Percentiles rank a stretch among this genome's conserved stretches.
These are phyloP conservation scores for Drosophila melanosoma DNA, from an alignment of 2,888 invertebrate genomes.

Conservation along the genomic window DNA sequence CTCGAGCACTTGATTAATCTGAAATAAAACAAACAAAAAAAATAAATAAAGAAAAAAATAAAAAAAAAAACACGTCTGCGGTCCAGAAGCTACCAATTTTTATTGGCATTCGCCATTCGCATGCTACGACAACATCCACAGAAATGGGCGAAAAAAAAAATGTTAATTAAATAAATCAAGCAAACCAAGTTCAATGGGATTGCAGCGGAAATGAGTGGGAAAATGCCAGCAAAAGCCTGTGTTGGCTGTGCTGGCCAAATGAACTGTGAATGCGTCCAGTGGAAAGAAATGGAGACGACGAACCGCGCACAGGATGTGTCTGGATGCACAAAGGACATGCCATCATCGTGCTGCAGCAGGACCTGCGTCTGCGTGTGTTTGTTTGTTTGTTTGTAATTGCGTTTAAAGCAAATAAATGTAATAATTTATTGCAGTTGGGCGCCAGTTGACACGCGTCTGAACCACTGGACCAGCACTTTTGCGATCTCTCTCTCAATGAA, in stretches of 20 bases:
- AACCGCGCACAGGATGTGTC: conserved; percentile 24
- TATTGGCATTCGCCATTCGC: conserved; percentile 43
- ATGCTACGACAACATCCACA: background rate
- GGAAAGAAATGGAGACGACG: conserved; percentile 39
- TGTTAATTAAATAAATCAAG: conserved; percentile 80
- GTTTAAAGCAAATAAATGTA: conserved; percentile 77
- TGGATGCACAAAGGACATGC: conserved; percentile 62
- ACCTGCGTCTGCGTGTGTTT: conserved; percentile 37
- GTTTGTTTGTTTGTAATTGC: conserved; percentile 72
- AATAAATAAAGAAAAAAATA: background rate
- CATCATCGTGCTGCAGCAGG: conserved; percentile 5
- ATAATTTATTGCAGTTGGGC: conserved; percentile 77
- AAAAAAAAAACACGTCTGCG: conserved; percentile 29
- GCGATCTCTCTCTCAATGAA: conserved; percentile 37
- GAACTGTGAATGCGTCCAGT: conserved; percentile 64
- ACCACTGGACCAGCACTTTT: conserved; percentile 34
- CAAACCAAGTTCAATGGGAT: conserved; percentile 79
- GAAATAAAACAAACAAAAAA: conserved; percentile 20
- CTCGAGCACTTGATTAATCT: conserved; percentile 35
- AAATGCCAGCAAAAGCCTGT: conserved; percentile 54
- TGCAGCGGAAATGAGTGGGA: conserved; percentile 78
- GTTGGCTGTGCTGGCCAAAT: conserved; percentile 53
- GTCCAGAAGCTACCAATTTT: conserved; percentile 45
- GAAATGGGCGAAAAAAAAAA: conserved; percentile 32
- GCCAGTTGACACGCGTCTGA: conserved; percentile 52